Evolutionary conservation across 92 coral and sea anemone species (phyloP), one percentile per base, ranked within the genome.

Genomic region (Muricea muricata): DNA sequence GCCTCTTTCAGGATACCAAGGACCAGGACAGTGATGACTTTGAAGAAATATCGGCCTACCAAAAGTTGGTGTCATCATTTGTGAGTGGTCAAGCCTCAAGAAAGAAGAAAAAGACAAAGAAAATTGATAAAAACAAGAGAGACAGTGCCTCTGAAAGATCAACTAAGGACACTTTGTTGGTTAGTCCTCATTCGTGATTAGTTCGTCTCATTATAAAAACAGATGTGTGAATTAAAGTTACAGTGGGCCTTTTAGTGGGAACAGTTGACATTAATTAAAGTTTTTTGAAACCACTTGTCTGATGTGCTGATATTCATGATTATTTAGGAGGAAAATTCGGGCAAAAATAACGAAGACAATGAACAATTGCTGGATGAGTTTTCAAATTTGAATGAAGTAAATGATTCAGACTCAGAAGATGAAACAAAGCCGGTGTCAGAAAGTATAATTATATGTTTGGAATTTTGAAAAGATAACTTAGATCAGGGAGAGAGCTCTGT

Each of bases 51-150:
- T 48, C 80, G 6, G 90, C 93, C 13, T 95, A 93, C 81, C 83
- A 89, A 78, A 84, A 89, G 88, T 63, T 95, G 80, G 90, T 95
- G 18, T 90, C 84, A 21, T 87, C 93, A 37, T 89, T 95, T 61
- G 86, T 91, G 33, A 57, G 37, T 47, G 87, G 78, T 0, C 65
- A 87, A 3, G 63, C 80, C 68, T 50, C 76, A 39, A 17, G 69
- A 82, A 31, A 32, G 52, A 0, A 72, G 42, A 8, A 80, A 79
- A 11, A 46, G 75, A 50, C 54, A 58, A 90, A 80, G 75, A 88
- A 86, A 32, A 42, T 26, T 3, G 3, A 55, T 15, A 25, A 50
- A 52, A 50, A 26, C 12, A 13, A 14, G 3, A 9, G n/a, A 26
- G 37, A 63, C 35, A 11, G 15, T 1, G 37, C 13, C 13, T 0